Base-by-base conservation (phyloP, 2,797 vertebrate genomes). In the Darevskia mixta region DNA sequence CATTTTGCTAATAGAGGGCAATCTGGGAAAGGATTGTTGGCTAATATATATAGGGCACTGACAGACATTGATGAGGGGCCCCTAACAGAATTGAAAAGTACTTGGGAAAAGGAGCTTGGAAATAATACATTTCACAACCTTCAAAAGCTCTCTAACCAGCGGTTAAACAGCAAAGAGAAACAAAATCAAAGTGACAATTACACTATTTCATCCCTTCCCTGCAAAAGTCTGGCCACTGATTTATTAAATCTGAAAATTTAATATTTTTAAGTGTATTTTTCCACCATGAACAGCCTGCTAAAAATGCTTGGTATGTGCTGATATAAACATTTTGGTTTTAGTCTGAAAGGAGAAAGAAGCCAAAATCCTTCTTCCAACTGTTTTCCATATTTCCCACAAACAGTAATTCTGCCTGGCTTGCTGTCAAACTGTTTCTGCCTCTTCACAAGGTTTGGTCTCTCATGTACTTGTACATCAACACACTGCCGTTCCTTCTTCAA, bases 311-410 rank as follows among this genome's bases (percentile, higher is more conserved):
- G 90, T 94, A 95, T 95, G 90, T 92, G 86, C 94, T 92, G 92
- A 95, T 92, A 86, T 93, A 95, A 95, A 96, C 88, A 94, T 94
- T 89, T 87, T 94, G 87, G 79, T 92, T 82, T 95, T 87, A 91
- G 90, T 86, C 75, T 85, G 82, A 92, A 2, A 43, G 29, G 64
- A 73, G 64, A 45, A 66, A 69, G 55, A 69, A 79, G 58, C 58
- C 49, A 81, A 88, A 84, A 82, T 71, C 79, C 27, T 55, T 91
- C 90, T 86, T 95, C 88, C 79, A 94, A 82, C 11, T 72, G 41
- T 86, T 90, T 89, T 91, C 86, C 79, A 2, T 69, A 89, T 91
- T 94, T 95, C 93, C 91, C 92, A 96, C 90, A 94, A 94, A 91
- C 15, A 94, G 90, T 83, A 90, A 85, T 35, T 72, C 3, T 87